These are phyloP conservation scores for Pocillopora damicornis DNA, from an alignment of 64 coral and sea anemone species.

Conservation along the genomic window DNA sequence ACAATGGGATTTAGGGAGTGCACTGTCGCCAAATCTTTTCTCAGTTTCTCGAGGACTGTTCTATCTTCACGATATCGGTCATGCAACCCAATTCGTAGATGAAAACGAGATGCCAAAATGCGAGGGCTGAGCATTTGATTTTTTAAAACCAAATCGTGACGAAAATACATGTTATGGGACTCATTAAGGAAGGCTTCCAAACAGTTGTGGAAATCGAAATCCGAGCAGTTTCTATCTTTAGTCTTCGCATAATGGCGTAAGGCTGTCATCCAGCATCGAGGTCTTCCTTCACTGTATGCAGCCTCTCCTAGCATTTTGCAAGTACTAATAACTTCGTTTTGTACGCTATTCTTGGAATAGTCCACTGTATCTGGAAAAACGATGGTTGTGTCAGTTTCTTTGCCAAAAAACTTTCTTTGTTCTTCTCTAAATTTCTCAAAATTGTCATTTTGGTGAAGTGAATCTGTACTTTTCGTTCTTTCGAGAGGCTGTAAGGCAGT, in stretches of 20 bases:
- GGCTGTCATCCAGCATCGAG: constrained; percentile 8
- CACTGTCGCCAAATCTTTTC: background rate
- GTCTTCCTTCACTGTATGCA: background rate
- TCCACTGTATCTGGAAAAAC: background rate
- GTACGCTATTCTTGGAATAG: background rate
- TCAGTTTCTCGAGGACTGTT: background rate
- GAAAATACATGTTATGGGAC: background rate
- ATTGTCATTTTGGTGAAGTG: constrained; percentile 8
- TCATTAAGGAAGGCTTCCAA: background rate
- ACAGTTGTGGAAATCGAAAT: background rate
- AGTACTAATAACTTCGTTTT: background rate
- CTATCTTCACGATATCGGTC: background rate
- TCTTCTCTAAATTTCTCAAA: background rate
- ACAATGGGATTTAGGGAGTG: background rate
- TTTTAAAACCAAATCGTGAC: background rate
- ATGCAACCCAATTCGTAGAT: background rate
- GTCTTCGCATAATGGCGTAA: background rate
- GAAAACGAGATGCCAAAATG: constrained; percentile 10
- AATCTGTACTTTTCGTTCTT: background rate
- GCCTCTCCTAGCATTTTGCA: background rate
- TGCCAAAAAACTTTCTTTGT: constrained; percentile 9
- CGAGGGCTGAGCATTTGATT: background rate
- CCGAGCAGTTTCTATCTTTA: background rate
- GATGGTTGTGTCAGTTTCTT: background rate
- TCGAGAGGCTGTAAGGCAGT: background rate